A percentile compares a stretch with the other conserved stretches of the same genome.
Evolutionary conservation across 2,797 vertebrate species (phyloP).

Genomic region (Myiotriccus ornatus): DNA sequence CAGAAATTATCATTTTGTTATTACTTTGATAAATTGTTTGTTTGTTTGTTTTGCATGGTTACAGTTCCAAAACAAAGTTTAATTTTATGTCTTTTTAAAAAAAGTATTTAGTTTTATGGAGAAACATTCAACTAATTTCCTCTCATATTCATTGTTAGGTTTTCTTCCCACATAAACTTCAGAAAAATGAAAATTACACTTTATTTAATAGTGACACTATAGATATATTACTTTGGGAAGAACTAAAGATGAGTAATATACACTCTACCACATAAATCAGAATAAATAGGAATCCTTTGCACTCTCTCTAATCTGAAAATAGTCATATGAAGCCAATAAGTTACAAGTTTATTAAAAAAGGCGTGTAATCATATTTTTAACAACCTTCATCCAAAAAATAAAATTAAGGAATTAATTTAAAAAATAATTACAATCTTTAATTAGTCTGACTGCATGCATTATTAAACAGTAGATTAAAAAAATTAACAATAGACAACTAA

Average conservation of each 20-base stretch:
- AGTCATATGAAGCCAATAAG: background rate
- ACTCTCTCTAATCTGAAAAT: background rate
- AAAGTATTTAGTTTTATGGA: background rate
- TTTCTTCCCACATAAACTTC: background rate
- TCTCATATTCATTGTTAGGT: background rate
- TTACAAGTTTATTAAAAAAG: background rate
- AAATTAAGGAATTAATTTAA: background rate
- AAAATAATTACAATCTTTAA: background rate
- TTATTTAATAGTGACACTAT: background rate
- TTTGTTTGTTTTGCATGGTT: background rate
- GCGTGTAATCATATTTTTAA: background rate
- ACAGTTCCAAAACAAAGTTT: background rate
- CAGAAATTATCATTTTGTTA: background rate
- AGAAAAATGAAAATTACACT: background rate
- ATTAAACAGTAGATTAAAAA: background rate
- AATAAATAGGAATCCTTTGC: background rate
- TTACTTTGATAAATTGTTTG: background rate
- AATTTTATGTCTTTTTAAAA: fast-evolving
- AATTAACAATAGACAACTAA: background rate
- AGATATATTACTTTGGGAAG: background rate
- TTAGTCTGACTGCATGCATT: background rate
- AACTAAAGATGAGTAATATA: background rate
- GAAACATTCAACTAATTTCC: background rate
- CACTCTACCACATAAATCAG: background rate
- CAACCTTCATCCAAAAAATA: background rate